These are phyloP conservation scores for Falcaria lacertinaria DNA, from an alignment of 2,888 invertebrate genomes.

Conservation along the genomic window DNA sequence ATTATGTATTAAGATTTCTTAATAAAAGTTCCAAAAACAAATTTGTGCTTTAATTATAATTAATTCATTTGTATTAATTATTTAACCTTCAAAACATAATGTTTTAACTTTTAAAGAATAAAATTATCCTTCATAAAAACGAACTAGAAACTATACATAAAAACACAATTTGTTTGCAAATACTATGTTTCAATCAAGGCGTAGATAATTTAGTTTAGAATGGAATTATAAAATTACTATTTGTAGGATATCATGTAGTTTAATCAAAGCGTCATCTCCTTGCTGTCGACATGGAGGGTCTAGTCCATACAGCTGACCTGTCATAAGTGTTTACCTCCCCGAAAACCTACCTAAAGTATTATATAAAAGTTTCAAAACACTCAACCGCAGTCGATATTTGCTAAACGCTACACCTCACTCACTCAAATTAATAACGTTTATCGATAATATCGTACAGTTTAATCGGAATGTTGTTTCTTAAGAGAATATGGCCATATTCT, in stretches of 20 bases:
- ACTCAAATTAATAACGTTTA: conserved; percentile 52
- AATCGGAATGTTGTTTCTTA: not conserved
- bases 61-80: not conserved
- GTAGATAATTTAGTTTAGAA: no score
- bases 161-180: no score
- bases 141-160: no score
- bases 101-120: no score
- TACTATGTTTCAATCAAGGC: no score
- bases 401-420: conserved; percentile 43
- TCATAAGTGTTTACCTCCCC: conserved; percentile 26
- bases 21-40: conserved; percentile 15
- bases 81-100: no score
- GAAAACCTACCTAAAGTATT: no score
- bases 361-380: conserved; percentile 39
- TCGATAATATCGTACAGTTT: conserved; percentile 32
- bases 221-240: no score
- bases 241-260: conserved; percentile 3
- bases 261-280: conserved; percentile 13
- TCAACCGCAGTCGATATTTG: conserved; percentile 53
- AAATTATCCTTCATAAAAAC: no score
- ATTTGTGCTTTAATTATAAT: conserved; percentile 4
- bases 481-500: no score
- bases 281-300: no score
- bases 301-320: no score
- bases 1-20: conserved; percentile 21